phyloP scores from a whole-genome alignment of 2,888 invertebrate species.

The Agriopis marginaria region DNA sequence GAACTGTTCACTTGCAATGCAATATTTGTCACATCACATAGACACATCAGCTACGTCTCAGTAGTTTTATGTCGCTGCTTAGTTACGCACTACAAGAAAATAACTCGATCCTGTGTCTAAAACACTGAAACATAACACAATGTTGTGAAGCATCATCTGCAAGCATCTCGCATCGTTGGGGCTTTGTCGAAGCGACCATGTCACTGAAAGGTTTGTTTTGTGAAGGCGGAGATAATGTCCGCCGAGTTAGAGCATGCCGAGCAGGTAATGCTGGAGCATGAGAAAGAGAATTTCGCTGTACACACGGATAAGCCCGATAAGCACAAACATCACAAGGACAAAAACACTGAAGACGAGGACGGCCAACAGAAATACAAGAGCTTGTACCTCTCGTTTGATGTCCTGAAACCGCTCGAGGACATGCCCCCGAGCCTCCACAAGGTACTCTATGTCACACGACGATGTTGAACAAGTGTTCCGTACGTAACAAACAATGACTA shows the following conservation, averaged over 20 bases:
- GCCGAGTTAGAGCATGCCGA: slow-evolving; percentile 83
- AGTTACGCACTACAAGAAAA: slow-evolving; percentile 17
- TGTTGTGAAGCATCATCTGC: slow-evolving; percentile 69
- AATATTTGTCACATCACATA: slow-evolving; percentile 18
- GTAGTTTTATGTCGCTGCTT: slow-evolving; percentile 49
- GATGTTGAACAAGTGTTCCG: slow-evolving; percentile 46
- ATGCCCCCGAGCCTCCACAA: slow-evolving; percentile 74
- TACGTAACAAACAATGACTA: slow-evolving; percentile 46
- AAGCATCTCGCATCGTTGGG: slow-evolving; percentile 69
- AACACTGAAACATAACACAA: slow-evolving; percentile 60
- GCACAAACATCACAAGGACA: slow-evolving; percentile 65
- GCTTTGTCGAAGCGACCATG: slow-evolving; percentile 58
- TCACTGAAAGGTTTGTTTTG: slow-evolving; percentile 82
- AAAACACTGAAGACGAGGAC: slow-evolving; percentile 54
- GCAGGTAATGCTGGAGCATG: slow-evolving; percentile 84
- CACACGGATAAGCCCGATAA: slow-evolving; percentile 61
- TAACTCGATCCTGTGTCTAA: slow-evolving; percentile 52
- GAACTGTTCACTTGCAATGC: not conserved
- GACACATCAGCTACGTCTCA: slow-evolving; percentile 33
- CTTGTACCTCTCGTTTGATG: slow-evolving; percentile 79
- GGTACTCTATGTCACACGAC: slow-evolving; percentile 63
- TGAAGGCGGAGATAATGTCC: slow-evolving; percentile 84
- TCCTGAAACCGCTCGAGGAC: slow-evolving; percentile 75
- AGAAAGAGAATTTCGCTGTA: slow-evolving; percentile 74
- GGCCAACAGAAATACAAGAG: slow-evolving; percentile 74